Base-by-base conservation (phyloP, 2,797 vertebrate species). In the Gymnoscopelus microlampas region DNA sequence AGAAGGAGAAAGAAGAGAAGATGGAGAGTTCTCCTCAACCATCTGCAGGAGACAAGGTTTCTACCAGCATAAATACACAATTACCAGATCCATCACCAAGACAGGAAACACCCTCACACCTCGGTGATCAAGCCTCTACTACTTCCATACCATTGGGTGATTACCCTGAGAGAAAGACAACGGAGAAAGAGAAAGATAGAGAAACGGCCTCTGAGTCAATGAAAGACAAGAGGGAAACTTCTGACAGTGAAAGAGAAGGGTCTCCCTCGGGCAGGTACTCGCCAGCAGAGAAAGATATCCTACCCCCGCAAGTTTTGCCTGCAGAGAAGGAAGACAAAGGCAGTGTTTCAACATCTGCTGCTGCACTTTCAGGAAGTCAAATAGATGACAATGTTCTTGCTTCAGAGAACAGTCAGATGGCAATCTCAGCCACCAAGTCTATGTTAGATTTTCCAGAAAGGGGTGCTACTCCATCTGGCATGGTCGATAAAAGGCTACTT, bases 61-160 rank as follows among this genome's bases (percentile, higher is more conserved):
- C 93, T 65, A 74, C 88, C 23, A 94, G 94, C 78, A 89, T 93
- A 60, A 91, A 92, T 66, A 82, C 87, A 79, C 92, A 92, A 2
- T 87, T 92, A 73, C 85, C 87, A 62, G 86, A 86, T 8, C 73
- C 81, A 0, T 85, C 92, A 74, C 69, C 81, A 65, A 93, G 94
- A 87, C 94, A 95, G 73, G 94, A 96, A 53, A 60, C 91, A 57
- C 87, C 94, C 0, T 94, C 95, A 9, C 81, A 87, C 53, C 26
- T 73, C 0, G 61, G 53, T 19, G 24, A 67, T 26, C 78, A 85
- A 19, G 48, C 76, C 44, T 69, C 75, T 48, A 48, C 71, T 49
- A 1, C 72, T 29, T 39, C 71, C 3, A 39, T 5, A 60, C 49
- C 67, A 29, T 78, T 77, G 57, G 81, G 39, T 69, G 82, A 85